Evolutionary conservation across 2,888 invertebrate genomes (phyloP).

Genomic region (Encarsia formosa): DNA sequence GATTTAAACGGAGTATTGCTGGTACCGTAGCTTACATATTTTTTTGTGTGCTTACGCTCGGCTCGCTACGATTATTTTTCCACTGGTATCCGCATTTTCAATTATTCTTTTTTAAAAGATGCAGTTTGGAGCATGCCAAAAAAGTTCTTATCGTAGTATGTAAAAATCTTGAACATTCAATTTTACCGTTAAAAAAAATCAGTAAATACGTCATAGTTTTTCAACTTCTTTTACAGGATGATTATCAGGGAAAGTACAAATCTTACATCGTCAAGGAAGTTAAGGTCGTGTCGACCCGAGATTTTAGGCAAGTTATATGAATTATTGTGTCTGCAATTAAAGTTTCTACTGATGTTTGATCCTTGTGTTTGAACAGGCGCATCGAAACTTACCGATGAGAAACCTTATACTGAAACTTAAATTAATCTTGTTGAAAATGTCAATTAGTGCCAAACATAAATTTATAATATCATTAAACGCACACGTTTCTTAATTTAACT

Average conservation of each 20-base stretch:
- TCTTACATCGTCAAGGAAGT: slow-evolving; percentile 54
- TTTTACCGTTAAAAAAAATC: no score
- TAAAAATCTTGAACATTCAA: slow-evolving; percentile 19
- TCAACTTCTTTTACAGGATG: slow-evolving; percentile 45
- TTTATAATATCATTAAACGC: no score
- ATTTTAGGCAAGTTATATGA: slow-evolving; percentile 37
- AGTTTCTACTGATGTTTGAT: no score
- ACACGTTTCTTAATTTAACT: no score
- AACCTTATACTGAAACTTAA: no score
- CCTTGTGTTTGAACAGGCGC: no score
- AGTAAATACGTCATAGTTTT: neutral
- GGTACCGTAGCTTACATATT: slow-evolving; percentile 49
- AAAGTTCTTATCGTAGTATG: slow-evolving; percentile 57
- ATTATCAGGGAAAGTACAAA: slow-evolving; percentile 54
- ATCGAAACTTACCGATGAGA: no score
- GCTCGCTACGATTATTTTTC: slow-evolving; percentile 57
- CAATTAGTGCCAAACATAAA: no score
- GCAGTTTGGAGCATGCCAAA: slow-evolving; percentile 53
- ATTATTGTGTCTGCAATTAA: neutral
- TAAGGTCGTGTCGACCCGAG: slow-evolving; percentile 43
- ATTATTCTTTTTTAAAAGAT: slow-evolving; percentile 53
- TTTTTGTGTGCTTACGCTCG: slow-evolving; percentile 54
- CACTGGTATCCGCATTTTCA: slow-evolving; percentile 61
- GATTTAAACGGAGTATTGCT: slow-evolving; percentile 50
- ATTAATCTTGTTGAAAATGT: no score